A percentile compares a stretch with the other conserved stretches of the same genome.
Conservation (phyloP, 2,888 invertebrate genomes). For the Drosophila falleni region DNA sequence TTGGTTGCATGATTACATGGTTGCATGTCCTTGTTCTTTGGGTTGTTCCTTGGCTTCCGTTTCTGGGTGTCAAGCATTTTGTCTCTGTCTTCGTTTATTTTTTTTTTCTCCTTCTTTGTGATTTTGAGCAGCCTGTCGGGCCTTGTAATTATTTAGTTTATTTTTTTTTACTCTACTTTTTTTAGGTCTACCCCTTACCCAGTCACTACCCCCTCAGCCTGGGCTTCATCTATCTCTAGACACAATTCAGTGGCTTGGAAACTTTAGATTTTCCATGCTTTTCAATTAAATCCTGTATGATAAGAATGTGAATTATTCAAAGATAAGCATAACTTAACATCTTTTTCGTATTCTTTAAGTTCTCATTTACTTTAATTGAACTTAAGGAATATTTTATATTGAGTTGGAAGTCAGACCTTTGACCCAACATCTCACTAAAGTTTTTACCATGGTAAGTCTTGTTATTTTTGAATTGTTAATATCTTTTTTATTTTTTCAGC, state of each 20-base stretch:
- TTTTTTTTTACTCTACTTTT: background rate
- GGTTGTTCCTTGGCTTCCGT: conserved; percentile 29
- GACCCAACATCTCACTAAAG: too few species aligned
- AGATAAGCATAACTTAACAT: background rate
- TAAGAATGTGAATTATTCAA: conserved; percentile 5
- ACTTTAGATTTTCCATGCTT: conserved; percentile 64
- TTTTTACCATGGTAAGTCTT: too few species aligned
- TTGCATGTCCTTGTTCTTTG: conserved; percentile 16
- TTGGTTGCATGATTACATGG: conserved; percentile 18
- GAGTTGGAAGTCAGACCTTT: too few species aligned
- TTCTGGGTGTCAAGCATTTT: conserved; percentile 68
- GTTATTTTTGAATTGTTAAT: too few species aligned
- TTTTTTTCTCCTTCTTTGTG: conserved; percentile 34
- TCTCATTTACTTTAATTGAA: background rate
- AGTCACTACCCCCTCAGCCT: background rate
- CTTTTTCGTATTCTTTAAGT: background rate
- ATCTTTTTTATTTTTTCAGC: too few species aligned
- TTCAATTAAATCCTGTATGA: conserved; percentile 11
- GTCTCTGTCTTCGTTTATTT: conserved; percentile 30
- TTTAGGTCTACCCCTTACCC: conserved; percentile 3
- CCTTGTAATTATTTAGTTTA: conserved; percentile 77
- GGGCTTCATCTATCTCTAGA: background rate
- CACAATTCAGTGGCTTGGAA: conserved; percentile 63
- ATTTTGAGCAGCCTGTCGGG: conserved; percentile 22
- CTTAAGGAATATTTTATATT: too few species aligned